Percentiles rank a stretch among this genome's conserved stretches.
Evolutionary conservation across 1,140 invertebrate species (phyloP).

Genomic region (Aricia agestis): DNA sequence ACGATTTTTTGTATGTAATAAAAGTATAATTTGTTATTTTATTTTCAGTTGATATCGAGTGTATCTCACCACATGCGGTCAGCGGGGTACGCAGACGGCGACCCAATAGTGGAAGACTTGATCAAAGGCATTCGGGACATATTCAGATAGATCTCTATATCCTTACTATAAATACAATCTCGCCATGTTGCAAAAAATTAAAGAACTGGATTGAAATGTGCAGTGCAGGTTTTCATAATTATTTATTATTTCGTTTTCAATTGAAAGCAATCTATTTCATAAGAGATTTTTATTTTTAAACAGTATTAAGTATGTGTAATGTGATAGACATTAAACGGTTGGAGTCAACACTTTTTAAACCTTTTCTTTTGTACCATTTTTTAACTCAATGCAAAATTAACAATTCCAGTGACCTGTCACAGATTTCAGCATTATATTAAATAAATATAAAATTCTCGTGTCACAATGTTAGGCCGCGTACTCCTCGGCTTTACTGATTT

Average conservation of each 20-base stretch:
- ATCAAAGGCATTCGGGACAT: constrained; percentile 46
- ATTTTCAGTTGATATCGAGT: constrained; percentile 60
- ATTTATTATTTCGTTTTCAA: neutral
- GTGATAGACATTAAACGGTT: too few species aligned
- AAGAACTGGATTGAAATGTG: neutral
- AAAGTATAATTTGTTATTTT: neutral
- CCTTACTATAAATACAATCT: too few species aligned
- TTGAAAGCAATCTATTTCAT: neutral
- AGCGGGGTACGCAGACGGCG: constrained; percentile 47
- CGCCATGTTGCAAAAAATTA: neutral
- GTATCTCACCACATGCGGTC: constrained; percentile 56
- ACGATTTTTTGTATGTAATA: neutral
- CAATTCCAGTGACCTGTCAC: too few species aligned
- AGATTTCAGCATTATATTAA: too few species aligned
- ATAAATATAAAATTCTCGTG: too few species aligned
- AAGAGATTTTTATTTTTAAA: neutral
- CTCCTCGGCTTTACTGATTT: too few species aligned
- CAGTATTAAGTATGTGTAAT: neutral
- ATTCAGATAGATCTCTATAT: constrained; percentile 40
- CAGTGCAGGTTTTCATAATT: neutral
- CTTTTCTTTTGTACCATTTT: too few species aligned
- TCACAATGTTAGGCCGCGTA: too few species aligned
- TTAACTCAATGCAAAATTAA: too few species aligned
- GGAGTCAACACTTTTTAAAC: too few species aligned
- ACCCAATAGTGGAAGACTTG: constrained; percentile 39